phyloP scores from a whole-genome alignment of 2,113 vertebrate genomes.

The Phylloscopus whistleri region DNA sequence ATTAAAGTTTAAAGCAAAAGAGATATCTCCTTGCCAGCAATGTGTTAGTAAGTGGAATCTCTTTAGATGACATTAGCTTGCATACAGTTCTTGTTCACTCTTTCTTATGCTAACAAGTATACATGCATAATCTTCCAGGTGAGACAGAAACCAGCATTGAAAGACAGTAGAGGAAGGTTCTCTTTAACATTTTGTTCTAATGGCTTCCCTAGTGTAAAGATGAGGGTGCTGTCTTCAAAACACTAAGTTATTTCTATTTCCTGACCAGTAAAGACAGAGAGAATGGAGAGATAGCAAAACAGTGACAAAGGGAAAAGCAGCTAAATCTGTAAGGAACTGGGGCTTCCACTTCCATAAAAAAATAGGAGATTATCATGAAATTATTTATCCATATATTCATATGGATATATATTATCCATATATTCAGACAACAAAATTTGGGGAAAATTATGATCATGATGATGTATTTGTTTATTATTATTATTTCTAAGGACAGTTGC shows the following conservation, averaged over 20 bases:
- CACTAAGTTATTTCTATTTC: neutral
- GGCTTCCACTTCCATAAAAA: neutral
- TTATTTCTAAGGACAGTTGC: neutral
- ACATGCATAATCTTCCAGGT: neutral
- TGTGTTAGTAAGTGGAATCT: neutral
- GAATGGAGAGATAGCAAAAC: neutral
- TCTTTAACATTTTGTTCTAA: neutral
- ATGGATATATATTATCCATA: too few species aligned
- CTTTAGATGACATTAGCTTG: neutral
- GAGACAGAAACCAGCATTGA: neutral
- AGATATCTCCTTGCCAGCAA: neutral
- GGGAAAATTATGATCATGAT: neutral
- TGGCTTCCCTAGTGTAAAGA: neutral
- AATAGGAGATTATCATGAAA: neutral
- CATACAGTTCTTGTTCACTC: neutral
- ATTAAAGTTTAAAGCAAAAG: neutral
- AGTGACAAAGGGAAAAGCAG: neutral
- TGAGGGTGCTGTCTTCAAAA: neutral
- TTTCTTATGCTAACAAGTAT: slow-evolving; percentile 12
- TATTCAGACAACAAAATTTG: neutral
- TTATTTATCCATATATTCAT: neutral
- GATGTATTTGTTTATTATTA: neutral
- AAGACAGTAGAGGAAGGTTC: neutral
- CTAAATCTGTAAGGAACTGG: neutral
- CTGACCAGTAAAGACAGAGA: neutral